These are phyloP conservation scores for Drosophila pseudoobscura DNA, from an alignment of 1,140 invertebrate genomes.

Conservation along the genomic window DNA sequence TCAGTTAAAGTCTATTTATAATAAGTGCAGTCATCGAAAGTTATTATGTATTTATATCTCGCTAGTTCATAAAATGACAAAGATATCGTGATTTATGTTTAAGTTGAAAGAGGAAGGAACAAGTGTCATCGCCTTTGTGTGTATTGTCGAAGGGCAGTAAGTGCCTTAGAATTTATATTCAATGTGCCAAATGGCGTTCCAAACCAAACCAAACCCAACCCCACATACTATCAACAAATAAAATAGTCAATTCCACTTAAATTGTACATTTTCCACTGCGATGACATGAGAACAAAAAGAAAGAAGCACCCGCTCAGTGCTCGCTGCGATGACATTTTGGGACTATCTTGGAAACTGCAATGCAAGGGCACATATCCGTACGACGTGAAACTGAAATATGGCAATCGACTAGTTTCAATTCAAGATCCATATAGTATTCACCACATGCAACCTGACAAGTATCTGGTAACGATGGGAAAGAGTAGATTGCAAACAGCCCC, in stretches of 20 bases:
- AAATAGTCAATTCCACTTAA: too few relatives aligned
- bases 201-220: too few relatives aligned
- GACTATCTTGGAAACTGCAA: slow-evolving; percentile 8
- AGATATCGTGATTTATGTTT: slow-evolving; percentile 77
- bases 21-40: slow-evolving; percentile 63
- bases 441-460: not conserved
- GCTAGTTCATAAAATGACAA: slow-evolving; percentile 70
- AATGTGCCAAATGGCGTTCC: not conserved
- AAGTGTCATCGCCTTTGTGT: too few relatives aligned
- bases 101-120: slow-evolving; percentile 60
- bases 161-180: not conserved
- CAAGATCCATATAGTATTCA: slow-evolving; percentile 3
- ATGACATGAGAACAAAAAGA: not conserved
- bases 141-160: slow-evolving; percentile 21
- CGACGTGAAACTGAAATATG: slow-evolving; percentile 5
- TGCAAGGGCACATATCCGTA: not conserved
- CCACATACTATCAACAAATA: too few relatives aligned
- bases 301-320: not conserved
- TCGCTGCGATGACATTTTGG: not conserved
- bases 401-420: not conserved
- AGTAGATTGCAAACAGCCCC: not conserved
- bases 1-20: slow-evolving; percentile 38
- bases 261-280: too few relatives aligned
- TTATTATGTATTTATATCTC: slow-evolving; percentile 79
- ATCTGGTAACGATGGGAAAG: slow-evolving; percentile 5